A percentile compares a stretch with the other conserved stretches of the same genome.
Conservation (phyloP, 2,113 vertebrate genomes). For the Apus apus region DNA sequence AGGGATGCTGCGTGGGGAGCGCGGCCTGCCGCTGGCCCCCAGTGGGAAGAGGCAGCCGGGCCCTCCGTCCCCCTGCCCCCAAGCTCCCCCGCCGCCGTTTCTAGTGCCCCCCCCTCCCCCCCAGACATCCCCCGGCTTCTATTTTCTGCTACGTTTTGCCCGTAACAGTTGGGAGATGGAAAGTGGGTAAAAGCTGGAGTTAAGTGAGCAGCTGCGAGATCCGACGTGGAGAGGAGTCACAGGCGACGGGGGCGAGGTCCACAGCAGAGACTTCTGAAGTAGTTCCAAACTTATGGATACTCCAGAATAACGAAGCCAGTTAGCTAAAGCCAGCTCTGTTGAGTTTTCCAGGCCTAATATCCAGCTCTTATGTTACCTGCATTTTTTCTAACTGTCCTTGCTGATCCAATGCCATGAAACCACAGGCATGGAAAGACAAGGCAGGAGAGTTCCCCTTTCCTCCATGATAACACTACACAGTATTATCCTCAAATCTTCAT, state of each 20-base stretch:
- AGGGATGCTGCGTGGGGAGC: neutral
- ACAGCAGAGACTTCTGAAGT: neutral
- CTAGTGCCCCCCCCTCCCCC: too few relatives aligned
- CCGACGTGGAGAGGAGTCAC: neutral
- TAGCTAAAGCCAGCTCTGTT: neutral
- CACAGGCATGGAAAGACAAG: neutral
- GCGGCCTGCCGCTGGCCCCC: neutral
- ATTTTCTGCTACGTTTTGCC: neutral
- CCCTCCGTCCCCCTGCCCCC: rapidly evolving
- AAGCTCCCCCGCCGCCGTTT: rapidly evolving
- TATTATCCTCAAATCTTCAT: neutral
- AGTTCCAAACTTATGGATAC: neutral
- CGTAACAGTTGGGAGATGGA: rapidly evolving
- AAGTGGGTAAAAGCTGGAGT: neutral
- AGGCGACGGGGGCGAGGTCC: neutral
- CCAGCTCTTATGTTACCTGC: neutral
- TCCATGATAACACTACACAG: neutral
- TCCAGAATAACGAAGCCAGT: neutral
- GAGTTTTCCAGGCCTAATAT: neutral
- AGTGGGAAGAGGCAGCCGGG: neutral
- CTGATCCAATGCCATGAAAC: neutral
- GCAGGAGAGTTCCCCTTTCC: neutral
- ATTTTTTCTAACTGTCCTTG: neutral
- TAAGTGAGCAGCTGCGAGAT: neutral
- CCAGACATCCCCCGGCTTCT: neutral